Percentiles rank a stretch among this genome's conserved stretches.
Evolutionary conservation across 2,113 vertebrate genomes (phyloP).

Genomic region (Todiramphus saurophagus): DNA sequence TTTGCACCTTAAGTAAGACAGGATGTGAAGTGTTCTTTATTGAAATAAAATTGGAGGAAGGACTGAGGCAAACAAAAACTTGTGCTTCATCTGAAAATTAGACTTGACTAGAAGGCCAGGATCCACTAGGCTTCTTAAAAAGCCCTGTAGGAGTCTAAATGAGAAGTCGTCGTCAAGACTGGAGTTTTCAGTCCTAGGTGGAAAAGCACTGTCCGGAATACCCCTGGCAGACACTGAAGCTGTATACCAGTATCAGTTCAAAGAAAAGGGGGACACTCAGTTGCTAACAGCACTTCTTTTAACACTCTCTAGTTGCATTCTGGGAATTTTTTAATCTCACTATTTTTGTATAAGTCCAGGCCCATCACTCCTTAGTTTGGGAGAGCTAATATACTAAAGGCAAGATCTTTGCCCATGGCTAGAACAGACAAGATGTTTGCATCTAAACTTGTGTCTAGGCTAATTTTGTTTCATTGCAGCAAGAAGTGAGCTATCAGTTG

Average conservation of each 20-base stretch:
- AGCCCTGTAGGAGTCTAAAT: neutral
- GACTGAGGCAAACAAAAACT: neutral
- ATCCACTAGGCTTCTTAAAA: neutral
- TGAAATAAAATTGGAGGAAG: neutral
- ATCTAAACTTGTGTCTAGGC: neutral
- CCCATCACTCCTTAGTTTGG: neutral
- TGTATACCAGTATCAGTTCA: neutral
- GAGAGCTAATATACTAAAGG: neutral
- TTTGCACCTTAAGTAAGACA: neutral
- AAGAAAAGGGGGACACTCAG: neutral
- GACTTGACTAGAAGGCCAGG: neutral
- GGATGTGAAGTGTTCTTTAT: neutral
- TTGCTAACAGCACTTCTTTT: neutral
- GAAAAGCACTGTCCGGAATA: neutral
- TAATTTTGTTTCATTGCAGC: neutral
- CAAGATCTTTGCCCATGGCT: neutral
- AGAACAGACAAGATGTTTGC: neutral
- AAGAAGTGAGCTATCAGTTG: neutral
- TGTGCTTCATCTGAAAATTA: neutral
- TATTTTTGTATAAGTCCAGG: neutral
- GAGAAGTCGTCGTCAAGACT: neutral
- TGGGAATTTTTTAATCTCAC: neutral
- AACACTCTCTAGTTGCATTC: neutral
- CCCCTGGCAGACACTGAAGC: neutral
- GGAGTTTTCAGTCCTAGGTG: neutral